A percentile compares a stretch with the other conserved stretches of the same genome.
Conservation (phyloP, 2,113 vertebrate species). For the Hemiscyllium ocellatum region DNA sequence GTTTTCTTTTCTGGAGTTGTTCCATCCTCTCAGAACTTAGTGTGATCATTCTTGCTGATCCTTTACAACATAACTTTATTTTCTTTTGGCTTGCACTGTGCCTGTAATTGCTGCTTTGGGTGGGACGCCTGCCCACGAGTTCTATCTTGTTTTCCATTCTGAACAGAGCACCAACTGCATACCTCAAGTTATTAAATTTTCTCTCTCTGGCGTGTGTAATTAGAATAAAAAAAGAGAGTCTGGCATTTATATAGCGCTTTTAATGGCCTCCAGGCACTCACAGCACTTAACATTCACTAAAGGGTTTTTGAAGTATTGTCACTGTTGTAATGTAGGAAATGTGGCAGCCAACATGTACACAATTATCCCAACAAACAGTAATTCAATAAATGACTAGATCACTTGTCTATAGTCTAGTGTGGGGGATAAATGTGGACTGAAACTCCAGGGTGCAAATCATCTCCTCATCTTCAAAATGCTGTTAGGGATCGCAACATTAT, state of each 20-base stretch:
- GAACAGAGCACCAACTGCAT: not conserved
- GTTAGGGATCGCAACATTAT: not conserved
- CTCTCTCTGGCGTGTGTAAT: not conserved
- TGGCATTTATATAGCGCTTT: not conserved
- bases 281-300: not conserved
- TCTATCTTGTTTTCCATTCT: not conserved
- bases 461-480: not conserved
- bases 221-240: not conserved
- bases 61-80: not conserved
- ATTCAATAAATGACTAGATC: not conserved
- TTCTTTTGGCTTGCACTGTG: not conserved
- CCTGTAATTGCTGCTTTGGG: not conserved
- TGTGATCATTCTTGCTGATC: not conserved
- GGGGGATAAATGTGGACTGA: not conserved
- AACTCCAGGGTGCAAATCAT: not conserved
- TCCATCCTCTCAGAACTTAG: not conserved
- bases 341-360: not conserved
- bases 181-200: not conserved
- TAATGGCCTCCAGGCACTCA: not conserved
- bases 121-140: not conserved
- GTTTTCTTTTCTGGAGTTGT: not conserved
- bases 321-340: not conserved
- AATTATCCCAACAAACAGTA: not conserved
- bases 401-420: not conserved
- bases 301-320: not conserved